These are phyloP conservation scores for Elachura formosa DNA, from an alignment of 2,113 vertebrate species.

Conservation along the genomic window DNA sequence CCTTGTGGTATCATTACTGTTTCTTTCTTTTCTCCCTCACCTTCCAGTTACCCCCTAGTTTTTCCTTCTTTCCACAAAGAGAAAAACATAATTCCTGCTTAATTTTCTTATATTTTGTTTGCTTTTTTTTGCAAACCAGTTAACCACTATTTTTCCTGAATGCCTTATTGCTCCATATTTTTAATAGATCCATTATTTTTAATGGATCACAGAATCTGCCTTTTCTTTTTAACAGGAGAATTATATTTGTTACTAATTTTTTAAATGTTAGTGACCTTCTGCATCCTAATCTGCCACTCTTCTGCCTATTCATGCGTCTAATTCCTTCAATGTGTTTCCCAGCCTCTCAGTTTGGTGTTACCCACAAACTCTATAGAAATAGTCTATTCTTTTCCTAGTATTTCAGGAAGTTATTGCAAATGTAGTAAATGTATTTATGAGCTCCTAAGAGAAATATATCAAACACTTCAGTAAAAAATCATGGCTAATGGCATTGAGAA, in stretches of 20 bases:
- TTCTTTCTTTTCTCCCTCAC: not conserved
- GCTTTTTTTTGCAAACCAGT: not conserved
- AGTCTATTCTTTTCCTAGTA: not conserved
- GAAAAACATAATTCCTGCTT: not conserved
- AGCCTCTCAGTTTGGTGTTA: not conserved
- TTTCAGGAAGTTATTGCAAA: not conserved
- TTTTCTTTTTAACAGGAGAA: not conserved
- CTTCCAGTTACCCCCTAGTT: not conserved
- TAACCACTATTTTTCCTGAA: not conserved
- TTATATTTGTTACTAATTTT: not conserved
- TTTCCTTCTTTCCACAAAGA: not conserved
- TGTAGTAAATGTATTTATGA: not conserved
- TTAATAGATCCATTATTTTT: too few relatives aligned
- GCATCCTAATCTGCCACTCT: not conserved
- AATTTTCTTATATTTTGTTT: not conserved
- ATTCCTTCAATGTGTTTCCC: not conserved
- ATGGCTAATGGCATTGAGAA: not conserved
- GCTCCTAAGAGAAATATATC: not conserved
- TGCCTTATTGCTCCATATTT: not conserved
- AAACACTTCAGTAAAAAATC: not conserved
- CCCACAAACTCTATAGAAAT: not conserved
- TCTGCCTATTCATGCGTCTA: not conserved
- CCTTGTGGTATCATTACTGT: not conserved
- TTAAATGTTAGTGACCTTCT: not conserved
- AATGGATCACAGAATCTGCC: not conserved